Percentiles rank a stretch among this genome's conserved stretches.
Conservation (phyloP, 1,140 invertebrate species). For the Pollicipes pollicipes region DNA sequence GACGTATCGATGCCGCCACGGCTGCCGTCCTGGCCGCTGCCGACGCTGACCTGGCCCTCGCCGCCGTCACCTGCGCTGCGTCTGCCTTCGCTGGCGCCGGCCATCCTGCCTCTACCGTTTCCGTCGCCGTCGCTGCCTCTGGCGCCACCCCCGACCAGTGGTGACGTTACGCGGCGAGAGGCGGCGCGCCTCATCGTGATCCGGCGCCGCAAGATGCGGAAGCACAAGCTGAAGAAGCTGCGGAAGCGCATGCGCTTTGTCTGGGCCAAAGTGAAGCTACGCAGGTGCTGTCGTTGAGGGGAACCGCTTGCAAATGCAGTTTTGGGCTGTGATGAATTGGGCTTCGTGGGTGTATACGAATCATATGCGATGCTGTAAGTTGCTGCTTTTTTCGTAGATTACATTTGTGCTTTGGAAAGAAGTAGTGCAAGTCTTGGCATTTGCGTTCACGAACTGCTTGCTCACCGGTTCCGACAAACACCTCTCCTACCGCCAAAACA, state of each 20-base stretch:
- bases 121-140: not conserved
- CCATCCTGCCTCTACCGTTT: not conserved
- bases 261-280: constrained; percentile 45
- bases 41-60: not conserved
- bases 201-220: constrained; percentile 63
- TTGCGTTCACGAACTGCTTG: too few species aligned
- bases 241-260: constrained; percentile 54
- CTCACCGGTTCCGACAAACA: too few species aligned
- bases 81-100: not conserved
- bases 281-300: constrained; percentile 44
- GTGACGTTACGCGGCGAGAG: constrained; percentile 30
- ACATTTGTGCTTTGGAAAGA: too few species aligned
- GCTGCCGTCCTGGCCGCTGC: too few species aligned
- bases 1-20: too few species aligned
- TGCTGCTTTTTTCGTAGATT: too few species aligned
- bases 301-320: too few species aligned
- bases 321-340: too few species aligned
- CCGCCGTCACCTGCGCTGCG: not conserved
- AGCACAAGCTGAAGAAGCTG: constrained; percentile 60
- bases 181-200: constrained; percentile 56
- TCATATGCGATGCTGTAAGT: too few species aligned
- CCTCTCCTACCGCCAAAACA: too few species aligned
- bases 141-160: not conserved
- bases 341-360: too few species aligned
- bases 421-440: too few species aligned